Conservation (phyloP, 2,113 vertebrate species). For the Phoenicopterus ruber region DNA sequence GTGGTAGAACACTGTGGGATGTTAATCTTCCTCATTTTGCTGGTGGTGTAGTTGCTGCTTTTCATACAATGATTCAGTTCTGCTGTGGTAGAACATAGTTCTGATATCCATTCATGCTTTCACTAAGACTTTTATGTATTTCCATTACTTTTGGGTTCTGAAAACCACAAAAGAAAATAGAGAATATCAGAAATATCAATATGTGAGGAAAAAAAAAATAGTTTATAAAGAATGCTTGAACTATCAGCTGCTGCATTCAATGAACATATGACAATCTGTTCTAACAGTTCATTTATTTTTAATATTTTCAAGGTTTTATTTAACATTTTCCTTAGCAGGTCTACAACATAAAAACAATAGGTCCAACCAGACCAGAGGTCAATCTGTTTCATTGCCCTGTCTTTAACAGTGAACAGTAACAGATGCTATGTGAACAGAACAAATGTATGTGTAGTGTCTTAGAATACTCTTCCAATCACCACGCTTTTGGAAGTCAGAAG, state of each 20-base stretch:
- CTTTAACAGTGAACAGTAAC: background rate
- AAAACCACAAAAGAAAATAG: background rate
- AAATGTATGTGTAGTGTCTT: background rate
- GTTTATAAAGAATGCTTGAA: background rate
- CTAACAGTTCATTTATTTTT: background rate
- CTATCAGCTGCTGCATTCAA: background rate
- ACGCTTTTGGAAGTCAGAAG: background rate
- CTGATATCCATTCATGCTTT: background rate
- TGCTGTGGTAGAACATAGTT: background rate
- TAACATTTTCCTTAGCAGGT: background rate
- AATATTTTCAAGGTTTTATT: background rate
- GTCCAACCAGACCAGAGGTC: background rate
- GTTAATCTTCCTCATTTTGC: background rate
- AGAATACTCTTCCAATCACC: background rate
- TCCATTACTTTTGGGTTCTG: background rate
- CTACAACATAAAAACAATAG: background rate
- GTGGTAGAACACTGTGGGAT: background rate
- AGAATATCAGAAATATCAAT: background rate
- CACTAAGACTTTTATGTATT: background rate
- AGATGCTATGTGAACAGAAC: background rate
- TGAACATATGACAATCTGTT: background rate
- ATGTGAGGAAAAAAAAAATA: background rate
- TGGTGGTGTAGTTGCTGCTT: background rate
- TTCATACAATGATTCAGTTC: background rate
- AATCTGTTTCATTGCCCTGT: background rate